Percentiles rank a stretch among this genome's conserved stretches.
phyloP scores from a whole-genome alignment of 2,113 vertebrate species.

The Sarotherodon lohbergeri region DNA sequence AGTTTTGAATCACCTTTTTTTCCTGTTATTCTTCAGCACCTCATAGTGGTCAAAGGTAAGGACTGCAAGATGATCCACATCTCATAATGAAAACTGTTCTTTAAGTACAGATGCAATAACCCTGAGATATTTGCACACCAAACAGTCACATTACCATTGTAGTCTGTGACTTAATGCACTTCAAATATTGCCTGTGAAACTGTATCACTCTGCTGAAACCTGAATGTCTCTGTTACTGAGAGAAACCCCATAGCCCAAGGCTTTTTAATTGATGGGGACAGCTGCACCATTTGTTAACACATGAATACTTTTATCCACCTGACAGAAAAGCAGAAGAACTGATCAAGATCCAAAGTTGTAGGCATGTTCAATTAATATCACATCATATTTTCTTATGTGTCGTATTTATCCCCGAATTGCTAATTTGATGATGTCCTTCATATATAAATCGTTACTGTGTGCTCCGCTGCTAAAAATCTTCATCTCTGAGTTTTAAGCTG shows the following conservation, averaged over 20 bases:
- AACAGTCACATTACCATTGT: neutral
- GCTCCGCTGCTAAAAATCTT: neutral
- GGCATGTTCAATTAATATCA: neutral
- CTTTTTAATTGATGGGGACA: neutral
- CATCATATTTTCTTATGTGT: neutral
- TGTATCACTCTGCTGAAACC: neutral
- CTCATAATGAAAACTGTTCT: neutral
- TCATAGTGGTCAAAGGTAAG: conserved; percentile 21
- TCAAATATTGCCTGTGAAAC: neutral
- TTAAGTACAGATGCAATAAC: neutral
- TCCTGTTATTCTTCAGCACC: conserved; percentile 38
- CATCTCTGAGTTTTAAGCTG: neutral
- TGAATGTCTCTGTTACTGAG: neutral
- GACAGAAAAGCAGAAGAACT: neutral
- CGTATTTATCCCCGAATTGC: neutral
- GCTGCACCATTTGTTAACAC: neutral
- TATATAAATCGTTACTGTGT: neutral
- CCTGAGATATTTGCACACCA: neutral
- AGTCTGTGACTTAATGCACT: neutral
- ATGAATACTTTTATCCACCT: neutral
- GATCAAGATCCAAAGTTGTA: neutral
- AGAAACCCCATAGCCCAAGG: neutral
- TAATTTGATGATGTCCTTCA: neutral
- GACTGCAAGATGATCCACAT: neutral
- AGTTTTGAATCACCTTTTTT: neutral